Evolutionary conservation across 2,888 invertebrate species (phyloP).

Genomic region (Scaptodrosophila latifasciaeformis): DNA sequence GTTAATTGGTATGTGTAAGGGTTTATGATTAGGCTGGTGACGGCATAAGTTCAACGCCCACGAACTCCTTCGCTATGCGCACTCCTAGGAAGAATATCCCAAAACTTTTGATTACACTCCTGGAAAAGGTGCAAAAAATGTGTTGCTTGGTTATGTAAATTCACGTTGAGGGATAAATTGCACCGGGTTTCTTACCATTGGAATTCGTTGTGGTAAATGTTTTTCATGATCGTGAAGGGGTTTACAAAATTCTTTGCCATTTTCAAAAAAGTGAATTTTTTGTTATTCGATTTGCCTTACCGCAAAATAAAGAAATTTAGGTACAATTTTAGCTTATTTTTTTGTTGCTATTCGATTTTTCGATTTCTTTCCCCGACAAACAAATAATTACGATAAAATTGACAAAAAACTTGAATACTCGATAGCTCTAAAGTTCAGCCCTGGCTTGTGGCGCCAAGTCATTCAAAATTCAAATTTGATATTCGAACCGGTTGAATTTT

Average conservation of each 20-base stretch:
- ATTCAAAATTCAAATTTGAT: too few relatives aligned
- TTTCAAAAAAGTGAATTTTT: conserved; percentile 60
- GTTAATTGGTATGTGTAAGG: too few relatives aligned
- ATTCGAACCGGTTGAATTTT: too few relatives aligned
- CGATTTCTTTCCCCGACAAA: too few relatives aligned
- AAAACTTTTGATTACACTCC: conserved; percentile 88
- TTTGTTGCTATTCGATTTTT: conserved; percentile 6
- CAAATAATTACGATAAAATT: too few relatives aligned
- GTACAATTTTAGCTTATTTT: conserved; percentile 19
- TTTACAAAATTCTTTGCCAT: conserved; percentile 79
- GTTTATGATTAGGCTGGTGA: conserved; percentile 60
- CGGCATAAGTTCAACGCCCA: conserved; percentile 84
- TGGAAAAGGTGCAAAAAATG: conserved; percentile 70
- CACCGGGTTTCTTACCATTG: conserved; percentile 80
- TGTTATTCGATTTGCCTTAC: conserved; percentile 17
- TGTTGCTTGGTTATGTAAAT: conserved; percentile 44
- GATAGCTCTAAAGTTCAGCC: not conserved
- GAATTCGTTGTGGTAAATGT: conserved; percentile 84
- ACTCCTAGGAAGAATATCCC: conserved; percentile 86
- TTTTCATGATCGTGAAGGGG: conserved; percentile 78
- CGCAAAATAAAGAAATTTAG: conserved; percentile 6
- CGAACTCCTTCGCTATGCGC: conserved; percentile 85
- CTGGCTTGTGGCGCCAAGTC: conserved; percentile 47
- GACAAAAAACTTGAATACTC: too few relatives aligned
- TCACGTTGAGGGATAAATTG: not conserved